A percentile compares a stretch with the other conserved stretches of the same genome.
Conservation (phyloP, 2,888 invertebrate species). For the Drosophila aldrichi region DNA sequence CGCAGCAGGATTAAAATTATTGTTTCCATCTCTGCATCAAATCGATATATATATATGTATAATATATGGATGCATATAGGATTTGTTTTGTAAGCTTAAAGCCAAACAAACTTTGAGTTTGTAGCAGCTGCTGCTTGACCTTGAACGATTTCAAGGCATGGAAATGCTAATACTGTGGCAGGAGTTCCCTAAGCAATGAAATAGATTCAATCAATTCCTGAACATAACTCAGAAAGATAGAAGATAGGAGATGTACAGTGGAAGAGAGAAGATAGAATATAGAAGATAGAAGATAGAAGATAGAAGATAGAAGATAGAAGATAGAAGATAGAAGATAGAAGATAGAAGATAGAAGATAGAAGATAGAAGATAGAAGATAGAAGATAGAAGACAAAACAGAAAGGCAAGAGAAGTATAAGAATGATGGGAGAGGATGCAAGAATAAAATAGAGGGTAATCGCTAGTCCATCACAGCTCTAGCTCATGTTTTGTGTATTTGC, state of each 20-base stretch:
- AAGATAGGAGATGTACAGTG: not conserved
- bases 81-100: conserved; percentile 1
- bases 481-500: conserved; percentile 21
- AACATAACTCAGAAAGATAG: not conserved
- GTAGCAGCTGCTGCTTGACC: not conserved
- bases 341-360: no score
- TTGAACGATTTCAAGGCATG: not conserved
- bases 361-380: no score
- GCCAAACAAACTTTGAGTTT: not conserved
- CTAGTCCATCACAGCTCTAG: not conserved
- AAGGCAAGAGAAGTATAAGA: no score
- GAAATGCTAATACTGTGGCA: not conserved
- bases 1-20: conserved; percentile 8
- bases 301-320: no score
- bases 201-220: not conserved
- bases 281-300: not conserved
- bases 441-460: conserved; percentile 16
- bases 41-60: not conserved
- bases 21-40: conserved; percentile 9
- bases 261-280: not conserved
- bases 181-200: not conserved
- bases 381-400: no score
- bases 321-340: no score
- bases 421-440: no score
- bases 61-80: not conserved